phyloP scores from a whole-genome alignment of 2,888 invertebrate genomes.

The Nemotelus nigrinus region DNA sequence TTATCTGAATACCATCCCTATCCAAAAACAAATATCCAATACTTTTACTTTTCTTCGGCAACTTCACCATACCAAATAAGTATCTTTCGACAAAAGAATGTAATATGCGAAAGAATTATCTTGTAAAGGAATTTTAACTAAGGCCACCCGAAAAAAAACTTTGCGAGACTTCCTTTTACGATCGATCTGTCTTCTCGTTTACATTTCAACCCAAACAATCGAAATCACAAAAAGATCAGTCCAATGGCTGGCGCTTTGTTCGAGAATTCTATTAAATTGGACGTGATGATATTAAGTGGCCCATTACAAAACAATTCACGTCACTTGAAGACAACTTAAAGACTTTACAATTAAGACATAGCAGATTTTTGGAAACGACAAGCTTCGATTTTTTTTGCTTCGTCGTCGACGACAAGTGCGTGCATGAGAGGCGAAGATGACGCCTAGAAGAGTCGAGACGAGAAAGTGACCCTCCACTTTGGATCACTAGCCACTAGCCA shows the following conservation, averaged over 20 bases:
- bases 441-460: constrained; percentile 31
- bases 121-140: no score
- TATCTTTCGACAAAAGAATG: no score
- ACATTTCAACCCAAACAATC: constrained; percentile 28
- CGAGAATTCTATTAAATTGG: constrained; percentile 45
- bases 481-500: background rate
- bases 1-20: no score
- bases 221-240: constrained; percentile 12
- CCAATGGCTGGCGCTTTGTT: constrained; percentile 38
- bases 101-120: no score
- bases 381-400: background rate
- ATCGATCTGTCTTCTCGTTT: constrained; percentile 1
- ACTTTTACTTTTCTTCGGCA: no score
- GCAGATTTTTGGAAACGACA: constrained; percentile 39
- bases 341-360: constrained; percentile 43
- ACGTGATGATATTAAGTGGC: constrained; percentile 53
- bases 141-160: no score
- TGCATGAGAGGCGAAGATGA: constrained; percentile 25
- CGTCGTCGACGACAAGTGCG: constrained; percentile 2
- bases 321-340: constrained; percentile 47
- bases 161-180: background rate
- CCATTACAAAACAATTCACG: constrained; percentile 54
- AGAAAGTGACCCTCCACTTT: constrained; percentile 33
- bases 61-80: no score
- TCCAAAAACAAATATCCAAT: no score